These are phyloP conservation scores for Mayetiola destructor DNA, from an alignment of 2,888 invertebrate genomes.

Conservation along the genomic window DNA sequence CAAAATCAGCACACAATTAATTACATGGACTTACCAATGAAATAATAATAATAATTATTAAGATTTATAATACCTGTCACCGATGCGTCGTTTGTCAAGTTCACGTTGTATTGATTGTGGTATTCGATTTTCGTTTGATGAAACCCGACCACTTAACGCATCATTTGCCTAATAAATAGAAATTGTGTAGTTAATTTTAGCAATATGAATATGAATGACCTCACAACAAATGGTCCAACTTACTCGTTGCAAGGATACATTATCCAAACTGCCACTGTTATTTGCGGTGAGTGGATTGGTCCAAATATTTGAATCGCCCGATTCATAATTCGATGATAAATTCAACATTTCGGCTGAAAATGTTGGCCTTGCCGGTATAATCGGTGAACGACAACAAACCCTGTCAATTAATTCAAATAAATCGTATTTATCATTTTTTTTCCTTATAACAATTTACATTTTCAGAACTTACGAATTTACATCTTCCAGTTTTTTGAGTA, in stretches of 20 bases:
- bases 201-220: not conserved
- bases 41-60: not conserved
- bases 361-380: constrained; percentile 61
- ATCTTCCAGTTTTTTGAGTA: constrained; percentile 76
- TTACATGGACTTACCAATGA: not conserved
- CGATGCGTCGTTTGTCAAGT: constrained; percentile 47
- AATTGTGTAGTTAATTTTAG: not conserved
- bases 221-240: not conserved
- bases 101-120: constrained; percentile 52
- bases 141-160: constrained; percentile 28
- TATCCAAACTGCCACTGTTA: constrained; percentile 31
- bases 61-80: constrained; percentile 35
- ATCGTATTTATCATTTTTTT: not conserved
- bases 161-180: constrained; percentile 14
- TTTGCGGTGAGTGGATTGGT: constrained; percentile 45
- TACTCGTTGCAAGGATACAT: constrained; percentile 17
- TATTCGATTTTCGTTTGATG: constrained; percentile 33
- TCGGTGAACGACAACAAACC: constrained; percentile 67
- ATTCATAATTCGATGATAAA: constrained; percentile 24
- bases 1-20: not conserved
- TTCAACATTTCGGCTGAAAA: constrained; percentile 45
- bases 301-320: constrained; percentile 47
- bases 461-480: constrained; percentile 59
- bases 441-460: constrained; percentile 17
- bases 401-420: constrained; percentile 34